A percentile compares a stretch with the other conserved stretches of the same genome.
Evolutionary conservation across 23 tunicate species (phyloP).

Genomic region (Trididemnum miniatum): DNA sequence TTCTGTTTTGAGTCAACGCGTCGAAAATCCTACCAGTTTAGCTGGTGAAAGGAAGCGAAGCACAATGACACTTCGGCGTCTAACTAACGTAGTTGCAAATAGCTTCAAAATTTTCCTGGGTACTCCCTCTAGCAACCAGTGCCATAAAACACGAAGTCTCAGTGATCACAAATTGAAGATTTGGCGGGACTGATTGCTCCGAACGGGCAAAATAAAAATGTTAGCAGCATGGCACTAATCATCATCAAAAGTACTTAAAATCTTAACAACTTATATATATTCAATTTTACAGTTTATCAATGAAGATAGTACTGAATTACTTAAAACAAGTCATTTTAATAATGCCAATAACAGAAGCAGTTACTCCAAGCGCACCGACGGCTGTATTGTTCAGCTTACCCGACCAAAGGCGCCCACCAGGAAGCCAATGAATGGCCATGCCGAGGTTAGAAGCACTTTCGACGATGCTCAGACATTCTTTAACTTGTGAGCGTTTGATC

Average conservation of each 20-base stretch:
- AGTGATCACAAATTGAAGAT: no score
- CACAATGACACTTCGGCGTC: no score
- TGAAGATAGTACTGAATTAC: no score
- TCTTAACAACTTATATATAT: background rate
- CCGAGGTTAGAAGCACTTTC: conserved; percentile 60
- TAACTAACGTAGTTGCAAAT: no score
- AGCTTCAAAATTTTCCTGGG: no score
- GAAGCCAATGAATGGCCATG: conserved; percentile 74
- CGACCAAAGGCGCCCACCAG: conserved; percentile 48
- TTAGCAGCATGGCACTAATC: background rate
- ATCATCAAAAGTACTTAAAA: background rate
- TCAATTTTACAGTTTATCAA: background rate
- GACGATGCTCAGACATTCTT: conserved; percentile 28
- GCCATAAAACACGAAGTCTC: no score
- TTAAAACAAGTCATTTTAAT: conserved; percentile 27
- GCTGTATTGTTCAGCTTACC: conserved; percentile 42
- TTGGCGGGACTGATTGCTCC: no score
- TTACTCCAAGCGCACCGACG: conserved; percentile 44
- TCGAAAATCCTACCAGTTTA: no score
- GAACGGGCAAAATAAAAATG: background rate
- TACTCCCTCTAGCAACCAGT: no score
- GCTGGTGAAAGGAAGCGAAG: no score
- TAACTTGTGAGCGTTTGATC: background rate
- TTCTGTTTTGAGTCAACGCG: no score
- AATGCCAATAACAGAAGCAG: conserved; percentile 41